phyloP scores from a whole-genome alignment of 2,888 invertebrate genomes.

The Andrena bucephala region DNA sequence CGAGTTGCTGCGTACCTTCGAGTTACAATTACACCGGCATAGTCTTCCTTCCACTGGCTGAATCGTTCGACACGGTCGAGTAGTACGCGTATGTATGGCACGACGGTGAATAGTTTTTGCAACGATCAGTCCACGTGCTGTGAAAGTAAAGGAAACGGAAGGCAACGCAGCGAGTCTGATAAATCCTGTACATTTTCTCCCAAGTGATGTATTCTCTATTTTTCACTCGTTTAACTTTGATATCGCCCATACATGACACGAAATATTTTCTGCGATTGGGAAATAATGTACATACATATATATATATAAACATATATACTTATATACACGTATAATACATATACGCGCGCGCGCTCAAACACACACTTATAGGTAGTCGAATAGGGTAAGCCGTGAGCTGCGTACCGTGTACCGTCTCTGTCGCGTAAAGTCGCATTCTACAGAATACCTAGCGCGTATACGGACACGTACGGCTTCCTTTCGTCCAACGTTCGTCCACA shows the following conservation, averaged over 20 bases:
- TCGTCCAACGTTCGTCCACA: constrained; percentile 17
- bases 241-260: constrained; percentile 2
- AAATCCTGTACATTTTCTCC: constrained; percentile 39
- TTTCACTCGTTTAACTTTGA: background rate
- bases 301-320: constrained; percentile 5
- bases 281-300: constrained; percentile 22
- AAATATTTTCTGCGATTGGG: constrained; percentile 14
- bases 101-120: background rate
- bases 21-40: constrained; percentile 11
- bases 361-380: background rate
- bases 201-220: constrained; percentile 38
- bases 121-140: background rate
- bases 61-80: background rate
- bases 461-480: constrained; percentile 36
- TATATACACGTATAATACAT: background rate
- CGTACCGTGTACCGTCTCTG: background rate
- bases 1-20: constrained; percentile 12
- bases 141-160: background rate
- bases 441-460: constrained; percentile 12
- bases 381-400: background rate
- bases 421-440: constrained; percentile 6
- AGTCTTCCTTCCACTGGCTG: constrained; percentile 40
- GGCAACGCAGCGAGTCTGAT: constrained; percentile 1
- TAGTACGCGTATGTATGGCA: no score
- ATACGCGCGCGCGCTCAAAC: no score